Percentiles rank a stretch among this genome's conserved stretches.
Evolutionary conservation across 2,888 invertebrate genomes (phyloP).

Genomic region (Diarsia brunnea): DNA sequence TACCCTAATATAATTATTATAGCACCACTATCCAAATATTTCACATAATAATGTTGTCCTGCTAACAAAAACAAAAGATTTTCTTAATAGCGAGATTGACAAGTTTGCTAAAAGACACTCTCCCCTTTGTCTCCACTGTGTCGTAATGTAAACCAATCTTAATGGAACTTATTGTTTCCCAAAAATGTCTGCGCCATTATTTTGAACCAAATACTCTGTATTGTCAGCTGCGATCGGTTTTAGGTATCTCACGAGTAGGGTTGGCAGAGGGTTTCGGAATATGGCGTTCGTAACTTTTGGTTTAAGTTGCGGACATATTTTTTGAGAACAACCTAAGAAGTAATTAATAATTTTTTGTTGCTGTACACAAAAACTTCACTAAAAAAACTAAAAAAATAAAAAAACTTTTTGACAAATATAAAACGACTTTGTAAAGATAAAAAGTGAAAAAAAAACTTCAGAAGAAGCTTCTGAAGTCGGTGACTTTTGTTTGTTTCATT

Average conservation of each 20-base stretch:
- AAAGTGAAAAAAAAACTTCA: too few species aligned
- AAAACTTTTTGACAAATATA: too few species aligned
- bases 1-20: too few species aligned
- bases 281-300: background rate
- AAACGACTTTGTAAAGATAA: too few species aligned
- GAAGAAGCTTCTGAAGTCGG: too few species aligned
- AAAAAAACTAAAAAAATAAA: too few species aligned
- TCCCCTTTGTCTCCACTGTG: constrained; percentile 17
- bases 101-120: background rate
- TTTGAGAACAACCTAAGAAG: too few species aligned
- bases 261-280: background rate
- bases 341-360: too few species aligned
- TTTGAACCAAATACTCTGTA: constrained; percentile 41
- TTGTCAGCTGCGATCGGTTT: constrained; percentile 57
- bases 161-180: constrained; percentile 43
- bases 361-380: too few species aligned
- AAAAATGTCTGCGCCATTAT: constrained; percentile 52
- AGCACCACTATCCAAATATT: background rate
- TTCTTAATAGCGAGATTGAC: background rate
- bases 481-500: too few species aligned
- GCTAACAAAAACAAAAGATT: background rate
- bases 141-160: constrained; percentile 27
- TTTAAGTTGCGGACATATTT: too few species aligned
- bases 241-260: constrained; percentile 39
- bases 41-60: background rate